Evolutionary conservation across 2,113 vertebrate species (phyloP).

Genomic region (Callospermophilus lateralis): DNA sequence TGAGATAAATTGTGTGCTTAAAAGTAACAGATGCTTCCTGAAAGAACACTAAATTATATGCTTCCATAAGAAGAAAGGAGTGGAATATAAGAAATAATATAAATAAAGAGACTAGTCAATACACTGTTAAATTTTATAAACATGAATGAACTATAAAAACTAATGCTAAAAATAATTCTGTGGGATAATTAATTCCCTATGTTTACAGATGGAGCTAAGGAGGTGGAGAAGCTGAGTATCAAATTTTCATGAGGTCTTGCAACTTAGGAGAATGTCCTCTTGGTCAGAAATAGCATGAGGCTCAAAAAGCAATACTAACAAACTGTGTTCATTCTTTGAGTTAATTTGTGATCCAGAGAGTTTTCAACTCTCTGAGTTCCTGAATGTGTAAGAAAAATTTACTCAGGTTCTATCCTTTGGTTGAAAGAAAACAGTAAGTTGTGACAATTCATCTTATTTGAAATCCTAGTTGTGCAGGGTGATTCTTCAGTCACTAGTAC

Average conservation of each 20-base stretch:
- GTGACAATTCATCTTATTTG: slow-evolving; percentile 10
- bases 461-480: background rate
- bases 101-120: background rate
- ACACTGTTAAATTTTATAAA: background rate
- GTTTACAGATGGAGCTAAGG: slow-evolving; percentile 31
- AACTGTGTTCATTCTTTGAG: background rate
- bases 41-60: background rate
- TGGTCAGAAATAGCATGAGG: slow-evolving; percentile 1
- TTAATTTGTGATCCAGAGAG: background rate
- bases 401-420: background rate
- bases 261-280: background rate
- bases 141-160: background rate
- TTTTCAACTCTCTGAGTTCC: slow-evolving; percentile 18
- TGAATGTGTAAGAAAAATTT: slow-evolving; percentile 46
- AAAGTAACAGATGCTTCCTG: slow-evolving; percentile 3
- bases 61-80: background rate
- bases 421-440: slow-evolving; percentile 35
- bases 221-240: background rate
- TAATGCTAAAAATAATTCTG: background rate
- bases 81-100: background rate
- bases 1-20: slow-evolving; percentile 39
- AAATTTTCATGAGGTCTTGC: background rate
- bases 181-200: background rate
- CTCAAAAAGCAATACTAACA: background rate
- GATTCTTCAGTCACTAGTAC: slow-evolving; percentile 7